Conservation (phyloP, 2,797 vertebrate species). For the Danio albolineatus region DNA sequence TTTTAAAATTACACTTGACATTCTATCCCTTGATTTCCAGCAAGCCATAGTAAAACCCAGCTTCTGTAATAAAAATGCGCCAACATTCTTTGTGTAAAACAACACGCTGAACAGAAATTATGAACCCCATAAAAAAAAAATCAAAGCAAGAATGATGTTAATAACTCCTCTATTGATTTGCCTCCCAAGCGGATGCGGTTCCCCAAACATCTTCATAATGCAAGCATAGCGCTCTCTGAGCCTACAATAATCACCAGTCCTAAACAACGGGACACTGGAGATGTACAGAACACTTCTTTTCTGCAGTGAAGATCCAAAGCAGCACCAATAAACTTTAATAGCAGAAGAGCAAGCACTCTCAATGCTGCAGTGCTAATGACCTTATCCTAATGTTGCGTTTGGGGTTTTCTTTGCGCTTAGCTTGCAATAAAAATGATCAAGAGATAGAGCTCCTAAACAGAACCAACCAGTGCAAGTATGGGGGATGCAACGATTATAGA, state of each 20-base stretch:
- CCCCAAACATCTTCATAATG: slow-evolving; percentile 26
- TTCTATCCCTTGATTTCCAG: neutral
- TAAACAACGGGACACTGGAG: neutral
- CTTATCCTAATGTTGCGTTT: slow-evolving; percentile 4
- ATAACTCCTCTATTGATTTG: slow-evolving; percentile 40
- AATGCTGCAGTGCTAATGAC: slow-evolving; percentile 29
- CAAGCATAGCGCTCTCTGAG: slow-evolving; percentile 2
- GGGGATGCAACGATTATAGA: too few relatives aligned
- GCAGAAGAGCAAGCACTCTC: slow-evolving; percentile 3
- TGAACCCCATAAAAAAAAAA: slow-evolving; percentile 18
- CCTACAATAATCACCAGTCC: neutral
- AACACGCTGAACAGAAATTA: neutral
- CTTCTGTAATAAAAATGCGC: neutral
- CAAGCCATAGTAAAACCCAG: neutral
- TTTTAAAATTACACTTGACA: neutral
- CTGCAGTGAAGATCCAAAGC: neutral
- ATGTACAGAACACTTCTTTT: neutral
- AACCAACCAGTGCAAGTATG: too few relatives aligned
- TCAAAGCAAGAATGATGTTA: neutral
- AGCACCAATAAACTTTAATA: slow-evolving; percentile 38
- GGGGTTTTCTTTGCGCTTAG: neutral
- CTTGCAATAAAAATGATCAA: neutral
- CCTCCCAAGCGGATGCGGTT: neutral
- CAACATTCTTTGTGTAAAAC: neutral
- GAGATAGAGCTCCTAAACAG: neutral